Base-by-base conservation (phyloP, 2,113 vertebrate species). In the Chloropsis hardwickii region DNA sequence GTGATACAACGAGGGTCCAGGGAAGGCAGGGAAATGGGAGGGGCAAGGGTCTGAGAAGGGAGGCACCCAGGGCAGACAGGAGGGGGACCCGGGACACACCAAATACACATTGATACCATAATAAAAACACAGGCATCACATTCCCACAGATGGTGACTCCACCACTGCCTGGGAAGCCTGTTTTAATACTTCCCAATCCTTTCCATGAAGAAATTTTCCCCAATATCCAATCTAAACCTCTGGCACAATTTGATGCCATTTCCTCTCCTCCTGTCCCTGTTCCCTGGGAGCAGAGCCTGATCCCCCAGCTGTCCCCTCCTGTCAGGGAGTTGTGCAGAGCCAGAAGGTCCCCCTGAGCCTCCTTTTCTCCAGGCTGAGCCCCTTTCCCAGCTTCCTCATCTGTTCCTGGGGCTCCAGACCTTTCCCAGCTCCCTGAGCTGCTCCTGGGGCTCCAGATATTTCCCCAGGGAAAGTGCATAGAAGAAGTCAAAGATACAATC, bases 381-480 rank as follows among this genome's bases (percentile, higher is more conserved):
- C 74, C 44, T 40, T 37, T 56, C 8, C 44, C 58, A 67, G 53
- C 53, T 53, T 53, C 61, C n/a, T 53, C 86, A 66, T 39, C 45
- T 0, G 0, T 28, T 45, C 29, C 53, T 29, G 19, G 7, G 4
- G 11, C 24, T 81, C 45, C 69, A 60, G 20, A 2, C 25, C 37
- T 37, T 37, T 56, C 8, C 44, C 58, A 67, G 53, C 45, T 53
- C 61, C 61, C n/a, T 53, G 77, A 66, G 45, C 45, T 0, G 0
- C n/a, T 45, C 29, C 53, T n/a, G 23, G 7, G 4, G 11, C 24
- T 81, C 45, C 69, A 60, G 16, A 2, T 21, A 1, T 7, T 69
- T 69, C 40, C 45, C 47, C 39, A 61, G 14, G 16, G 40, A 22
- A 65, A 42, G 37, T 15, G 18, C 33, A 42, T 2, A 29, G 60